Percentiles rank a stretch among this genome's conserved stretches.
Conservation (phyloP, 1,140 invertebrate genomes). For the Drosophila guanche region DNA sequence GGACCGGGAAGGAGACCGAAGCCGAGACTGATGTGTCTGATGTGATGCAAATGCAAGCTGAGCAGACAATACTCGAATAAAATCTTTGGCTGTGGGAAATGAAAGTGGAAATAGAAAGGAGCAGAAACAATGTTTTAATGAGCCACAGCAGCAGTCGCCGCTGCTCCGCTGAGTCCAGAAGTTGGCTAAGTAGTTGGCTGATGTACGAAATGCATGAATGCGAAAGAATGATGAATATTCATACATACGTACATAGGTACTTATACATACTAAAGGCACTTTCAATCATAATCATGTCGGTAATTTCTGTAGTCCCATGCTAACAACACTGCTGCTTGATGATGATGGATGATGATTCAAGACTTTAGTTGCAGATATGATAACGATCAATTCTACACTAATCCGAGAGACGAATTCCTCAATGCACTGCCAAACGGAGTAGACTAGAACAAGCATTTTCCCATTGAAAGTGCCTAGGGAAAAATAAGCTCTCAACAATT, state of each 20-base stretch:
- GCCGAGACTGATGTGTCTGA: not conserved
- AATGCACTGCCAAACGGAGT: too few relatives aligned
- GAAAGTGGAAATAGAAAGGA: constrained; percentile 35
- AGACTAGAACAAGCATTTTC: too few relatives aligned
- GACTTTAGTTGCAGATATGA: too few relatives aligned
- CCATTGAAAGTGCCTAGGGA: too few relatives aligned
- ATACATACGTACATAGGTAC: constrained; percentile 3
- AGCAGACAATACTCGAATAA: constrained; percentile 43
- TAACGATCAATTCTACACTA: too few relatives aligned
- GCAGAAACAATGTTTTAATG: constrained; percentile 54
- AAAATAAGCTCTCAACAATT: too few relatives aligned
- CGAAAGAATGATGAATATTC: not conserved
- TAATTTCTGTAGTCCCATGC: too few relatives aligned
- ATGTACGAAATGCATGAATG: constrained; percentile 9
- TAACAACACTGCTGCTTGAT: too few relatives aligned
- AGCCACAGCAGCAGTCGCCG: constrained; percentile 37
- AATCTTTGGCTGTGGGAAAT: constrained; percentile 27
- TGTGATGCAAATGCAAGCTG: constrained; percentile 45
- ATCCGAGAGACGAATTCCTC: too few relatives aligned
- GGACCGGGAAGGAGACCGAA: not conserved
- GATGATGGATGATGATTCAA: too few relatives aligned
- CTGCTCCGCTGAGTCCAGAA: constrained; percentile 25
- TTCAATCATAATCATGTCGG: too few relatives aligned
- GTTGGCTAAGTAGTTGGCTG: constrained; percentile 28
- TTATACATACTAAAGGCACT: not conserved